Evolutionary conservation across 1,140 invertebrate species (phyloP), one percentile per base, ranked within the genome.

Genomic region (Pinna nobilis): DNA sequence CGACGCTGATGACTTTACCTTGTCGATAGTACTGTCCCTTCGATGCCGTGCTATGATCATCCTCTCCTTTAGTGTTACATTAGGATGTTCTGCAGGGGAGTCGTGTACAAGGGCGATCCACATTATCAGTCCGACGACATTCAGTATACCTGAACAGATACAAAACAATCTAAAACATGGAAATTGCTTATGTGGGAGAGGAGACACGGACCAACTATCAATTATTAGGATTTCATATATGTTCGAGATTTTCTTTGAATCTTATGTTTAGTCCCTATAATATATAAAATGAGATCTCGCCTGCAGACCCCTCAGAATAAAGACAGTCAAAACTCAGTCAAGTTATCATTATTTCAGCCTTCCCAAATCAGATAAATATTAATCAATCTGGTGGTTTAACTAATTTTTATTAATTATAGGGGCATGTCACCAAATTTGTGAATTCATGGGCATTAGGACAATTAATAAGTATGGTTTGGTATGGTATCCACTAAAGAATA

Each of bases 81-180:
- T 53, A 18, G 73, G 73, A 30, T 75, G 66, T 11, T 70, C 66
- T 23, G 65, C 67, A 11, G 73, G 73, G 23, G 53, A 51, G 23
- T 75, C 73, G 15, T 75, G 70, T 9, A 75, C 50, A 0, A 70
- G 20, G 39, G 15, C 44, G n/a, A 47, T 2, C 73, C 73, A 75
- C 9, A 66, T 13, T n/a, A 75, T 1, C 39, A 65, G 60, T 2
- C 28, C 33, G 4, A 75, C 6, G 3, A 70, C 30, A 32, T 75
- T 75, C 0, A 33, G 0, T 3, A 25, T 35, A 59, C 47, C 69
- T 71, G 23, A 2, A 63, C 50, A 3, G 33, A 39, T 3, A 35
- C 13, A 9, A 2, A 18, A 20, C n/a, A 23, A 18, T 20, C 2
- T 9, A 59, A 59, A 7, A 33, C 20, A 5, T 15, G 30, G 20